Conservation (phyloP, 64 coral and sea anemone species). For the Cladopsammia gracilis region DNA sequence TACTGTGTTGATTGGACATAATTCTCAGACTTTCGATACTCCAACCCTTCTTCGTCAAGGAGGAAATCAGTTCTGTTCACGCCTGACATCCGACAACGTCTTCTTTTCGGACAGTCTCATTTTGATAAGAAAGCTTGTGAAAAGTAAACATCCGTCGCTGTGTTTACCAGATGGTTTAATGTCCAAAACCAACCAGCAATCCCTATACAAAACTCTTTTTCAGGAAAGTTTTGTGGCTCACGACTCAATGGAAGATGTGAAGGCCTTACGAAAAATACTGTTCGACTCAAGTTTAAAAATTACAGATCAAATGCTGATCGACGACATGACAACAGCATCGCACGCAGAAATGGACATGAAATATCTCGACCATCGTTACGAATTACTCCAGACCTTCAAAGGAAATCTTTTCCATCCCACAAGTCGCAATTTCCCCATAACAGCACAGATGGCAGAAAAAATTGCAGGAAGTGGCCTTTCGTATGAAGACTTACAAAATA, state of each 20-base stretch:
- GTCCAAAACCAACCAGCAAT: neutral
- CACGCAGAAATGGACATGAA: constrained; percentile 20
- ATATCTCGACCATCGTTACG: constrained; percentile 43
- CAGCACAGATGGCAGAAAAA: constrained; percentile 49
- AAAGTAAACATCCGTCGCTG: constrained; percentile 16
- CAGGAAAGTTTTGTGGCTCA: neutral
- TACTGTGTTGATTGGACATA: constrained; percentile 22
- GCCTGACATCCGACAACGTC: neutral
- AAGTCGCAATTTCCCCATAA: neutral
- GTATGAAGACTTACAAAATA: constrained; percentile 24
- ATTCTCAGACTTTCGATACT: constrained; percentile 32
- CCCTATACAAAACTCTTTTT: constrained; percentile 4
- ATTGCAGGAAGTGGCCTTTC: constrained; percentile 55
- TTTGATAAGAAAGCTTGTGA: constrained; percentile 24
- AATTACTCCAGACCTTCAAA: constrained; percentile 49
- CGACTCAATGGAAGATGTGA: neutral
- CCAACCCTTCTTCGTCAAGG: constrained; percentile 26
- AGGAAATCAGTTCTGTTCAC: constrained; percentile 11
- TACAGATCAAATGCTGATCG: neutral
- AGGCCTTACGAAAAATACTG: neutral
- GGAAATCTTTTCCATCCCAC: constrained; percentile 47
- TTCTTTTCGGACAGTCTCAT: constrained; percentile 23
- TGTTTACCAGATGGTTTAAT: neutral
- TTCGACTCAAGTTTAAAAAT: neutral
- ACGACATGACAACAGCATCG: neutral